phyloP scores from a whole-genome alignment of 2,113 vertebrate genomes.

The Anguilla rostrata region DNA sequence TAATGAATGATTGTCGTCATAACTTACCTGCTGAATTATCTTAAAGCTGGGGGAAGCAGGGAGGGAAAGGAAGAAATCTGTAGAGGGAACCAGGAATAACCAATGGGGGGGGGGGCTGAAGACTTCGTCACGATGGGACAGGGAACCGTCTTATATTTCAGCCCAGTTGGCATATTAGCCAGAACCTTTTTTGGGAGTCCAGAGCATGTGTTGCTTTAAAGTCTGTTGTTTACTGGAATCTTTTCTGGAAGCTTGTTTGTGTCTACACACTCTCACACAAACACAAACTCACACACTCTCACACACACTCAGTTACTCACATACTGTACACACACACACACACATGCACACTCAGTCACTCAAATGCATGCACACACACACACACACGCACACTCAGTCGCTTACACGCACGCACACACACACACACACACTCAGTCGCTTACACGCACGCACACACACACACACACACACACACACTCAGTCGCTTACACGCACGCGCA shows the following conservation, averaged over 20 bases:
- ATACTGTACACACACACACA: not conserved
- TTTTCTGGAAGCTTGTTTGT: too few relatives aligned
- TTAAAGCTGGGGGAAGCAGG: conserved; percentile 14
- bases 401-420: not conserved
- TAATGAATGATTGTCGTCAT: conserved; percentile 19
- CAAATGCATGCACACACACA: not conserved
- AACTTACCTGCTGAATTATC: conserved; percentile 59
- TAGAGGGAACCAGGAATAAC: conserved; percentile 50
- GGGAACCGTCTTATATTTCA: conserved; percentile 78
- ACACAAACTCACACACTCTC: too few relatives aligned
- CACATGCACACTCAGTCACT: not conserved
- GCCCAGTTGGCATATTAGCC: conserved; percentile 69
- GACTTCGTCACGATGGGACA: conserved; percentile 48
- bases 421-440: not conserved
- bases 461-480: not conserved
- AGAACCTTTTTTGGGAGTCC: not conserved
- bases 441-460: not conserved
- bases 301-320: not conserved
- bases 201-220: not conserved
- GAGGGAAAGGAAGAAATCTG: conserved; percentile 34
- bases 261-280: too few relatives aligned
- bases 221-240: too few relatives aligned
- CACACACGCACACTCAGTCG: not conserved
- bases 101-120: conserved; percentile 28
- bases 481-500: not conserved